A percentile compares a stretch with the other conserved stretches of the same genome.
These are phyloP conservation scores for Zophobas morio DNA, from an alignment of 1,140 invertebrate genomes.

Conservation along the genomic window DNA sequence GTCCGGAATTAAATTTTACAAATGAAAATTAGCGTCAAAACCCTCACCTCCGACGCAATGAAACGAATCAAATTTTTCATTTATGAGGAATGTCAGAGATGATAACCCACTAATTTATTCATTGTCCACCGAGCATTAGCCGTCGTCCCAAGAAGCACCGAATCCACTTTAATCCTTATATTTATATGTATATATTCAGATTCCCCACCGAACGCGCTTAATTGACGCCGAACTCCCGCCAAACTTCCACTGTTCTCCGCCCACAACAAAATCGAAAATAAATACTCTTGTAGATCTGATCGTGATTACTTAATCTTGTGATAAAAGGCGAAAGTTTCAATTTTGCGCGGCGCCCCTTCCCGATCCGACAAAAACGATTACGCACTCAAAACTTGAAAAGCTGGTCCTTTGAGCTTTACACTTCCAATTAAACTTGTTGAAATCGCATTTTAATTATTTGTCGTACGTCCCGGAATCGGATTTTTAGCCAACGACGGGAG, in stretches of 20 bases:
- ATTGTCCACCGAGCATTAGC: too few species aligned
- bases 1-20: too few species aligned
- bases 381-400: slow-evolving; percentile 1
- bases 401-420: slow-evolving; percentile 1
- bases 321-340: slow-evolving; percentile 13
- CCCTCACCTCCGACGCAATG: too few species aligned
- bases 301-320: slow-evolving; percentile 19
- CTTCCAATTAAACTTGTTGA: slow-evolving; percentile 38
- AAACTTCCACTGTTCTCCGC: neutral
- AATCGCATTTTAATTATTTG: slow-evolving; percentile 34
- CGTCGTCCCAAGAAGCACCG: too few species aligned
- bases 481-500: slow-evolving; percentile 22
- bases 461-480: slow-evolving; percentile 42
- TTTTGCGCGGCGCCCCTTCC: neutral
- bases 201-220: too few species aligned
- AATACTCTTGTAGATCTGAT: neutral
- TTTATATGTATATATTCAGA: too few species aligned
- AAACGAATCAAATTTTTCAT: too few species aligned
- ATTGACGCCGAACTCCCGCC: too few species aligned
- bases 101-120: too few species aligned
- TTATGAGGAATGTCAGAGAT: too few species aligned
- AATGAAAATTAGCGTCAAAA: too few species aligned
- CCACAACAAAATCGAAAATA: slow-evolving; percentile 9
- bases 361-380: slow-evolving; percentile 10
- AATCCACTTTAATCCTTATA: too few species aligned